Conservation (phyloP, 2,888 invertebrate genomes). For the Caenorhabditis sp. region DNA sequence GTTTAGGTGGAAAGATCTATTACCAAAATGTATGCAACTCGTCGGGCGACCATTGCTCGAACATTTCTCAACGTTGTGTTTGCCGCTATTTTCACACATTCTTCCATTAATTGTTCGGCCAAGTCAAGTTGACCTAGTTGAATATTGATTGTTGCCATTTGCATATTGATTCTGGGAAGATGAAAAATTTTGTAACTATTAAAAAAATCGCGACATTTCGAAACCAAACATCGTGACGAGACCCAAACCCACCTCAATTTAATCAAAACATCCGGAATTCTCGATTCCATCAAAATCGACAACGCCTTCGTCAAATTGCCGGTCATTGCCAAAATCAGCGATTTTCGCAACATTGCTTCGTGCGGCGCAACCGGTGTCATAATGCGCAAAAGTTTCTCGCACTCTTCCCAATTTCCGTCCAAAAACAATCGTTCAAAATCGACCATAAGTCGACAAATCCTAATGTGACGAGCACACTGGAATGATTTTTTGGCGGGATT, state of each 20-base stretch:
- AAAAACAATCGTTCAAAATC: slow-evolving; percentile 35
- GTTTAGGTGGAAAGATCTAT: neutral
- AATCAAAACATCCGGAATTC: slow-evolving; percentile 13
- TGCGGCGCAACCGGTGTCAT: slow-evolving; percentile 5
- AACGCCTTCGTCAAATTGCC: slow-evolving; percentile 7
- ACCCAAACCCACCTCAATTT: slow-evolving; percentile 6
- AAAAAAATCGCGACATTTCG: too few species aligned
- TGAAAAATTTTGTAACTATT: too few species aligned
- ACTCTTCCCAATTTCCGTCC: slow-evolving; percentile 10
- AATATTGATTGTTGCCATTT: slow-evolving; percentile 16
- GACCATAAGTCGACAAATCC: slow-evolving; percentile 16
- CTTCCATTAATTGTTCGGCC: slow-evolving; percentile 1
- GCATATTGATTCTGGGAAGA: slow-evolving; percentile 16
- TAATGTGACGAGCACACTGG: slow-evolving; percentile 29
- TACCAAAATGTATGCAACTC: slow-evolving; percentile 10
- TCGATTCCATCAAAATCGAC: neutral
- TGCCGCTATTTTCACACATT: neutral
- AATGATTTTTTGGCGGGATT: too few species aligned
- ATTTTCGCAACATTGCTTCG: slow-evolving; percentile 19
- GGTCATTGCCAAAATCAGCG: slow-evolving; percentile 9
- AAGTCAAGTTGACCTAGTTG: neutral
- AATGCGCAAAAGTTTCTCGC: neutral
- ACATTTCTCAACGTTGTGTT: slow-evolving; percentile 13
- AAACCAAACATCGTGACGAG: too few species aligned
- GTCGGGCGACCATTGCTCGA: slow-evolving; percentile 12